Evolutionary conservation across 2,888 invertebrate genomes (phyloP), one percentile per base, ranked within the genome.

Genomic region (Drosophila melanosoma): DNA sequence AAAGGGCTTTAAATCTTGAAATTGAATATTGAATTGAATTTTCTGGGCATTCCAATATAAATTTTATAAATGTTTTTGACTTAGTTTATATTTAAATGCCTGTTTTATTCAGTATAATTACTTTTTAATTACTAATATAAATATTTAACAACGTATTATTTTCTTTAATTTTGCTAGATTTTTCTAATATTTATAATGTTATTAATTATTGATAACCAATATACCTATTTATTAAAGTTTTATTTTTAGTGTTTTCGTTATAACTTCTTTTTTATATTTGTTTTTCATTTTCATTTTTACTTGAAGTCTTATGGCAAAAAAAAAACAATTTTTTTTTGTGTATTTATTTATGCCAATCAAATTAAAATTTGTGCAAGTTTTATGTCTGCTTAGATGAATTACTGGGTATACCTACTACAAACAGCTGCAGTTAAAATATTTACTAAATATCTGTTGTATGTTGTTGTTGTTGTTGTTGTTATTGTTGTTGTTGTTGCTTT

Each of bases 391-490:
- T 54, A 7, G 23, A 6, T 10, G 38, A n/a, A n/a, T 60, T 69
- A 20, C 26, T 49, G 73, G 69, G 73, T 74, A 62, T 74, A 20
- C 26, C n/a, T 33, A 65, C 7, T 52, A 42, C 48, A 23, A 35
- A 49, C 58, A 29, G 62, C 62, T 56, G 51, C 59, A 48, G 54
- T 40, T 63, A n/a, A 62, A 49, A 76, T 71, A 35, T 59, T 53
- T 61, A 53, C 29, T 40, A 48, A 33, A 51, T 33, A 61, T 70
- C 57, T 53, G 45, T 61, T 45, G 35, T 29, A 57, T 59, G 45
- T 70, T 75, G 69, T 81, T 73, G 38, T 49, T n/a, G n/a, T n/a
- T n/a, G n/a, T n/a, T n/a, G n/a, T n/a, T 40, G 15, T 56, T 49
- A 10, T 40, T 26, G 48, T 53, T 59, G 53, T 63, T 58, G 69